Conservation (phyloP, 2,888 invertebrate species). For the Thereva unica region DNA sequence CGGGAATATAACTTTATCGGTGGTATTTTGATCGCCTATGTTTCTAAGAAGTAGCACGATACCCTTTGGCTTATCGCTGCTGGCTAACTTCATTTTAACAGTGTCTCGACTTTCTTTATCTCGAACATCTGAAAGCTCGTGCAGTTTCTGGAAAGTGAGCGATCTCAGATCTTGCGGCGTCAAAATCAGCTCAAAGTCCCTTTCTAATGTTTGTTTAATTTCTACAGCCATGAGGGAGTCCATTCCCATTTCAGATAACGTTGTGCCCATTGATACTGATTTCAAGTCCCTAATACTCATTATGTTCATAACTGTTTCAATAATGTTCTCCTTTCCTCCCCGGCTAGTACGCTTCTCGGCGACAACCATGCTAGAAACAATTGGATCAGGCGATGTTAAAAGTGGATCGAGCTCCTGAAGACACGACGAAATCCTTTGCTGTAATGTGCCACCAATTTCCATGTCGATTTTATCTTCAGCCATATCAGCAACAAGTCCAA, state of each 20-base stretch:
- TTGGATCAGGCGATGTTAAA: slow-evolving; percentile 68
- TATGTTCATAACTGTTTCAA: slow-evolving; percentile 73
- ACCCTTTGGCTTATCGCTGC: slow-evolving; percentile 55
- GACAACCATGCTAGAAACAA: slow-evolving; percentile 83
- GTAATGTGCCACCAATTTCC: slow-evolving; percentile 78
- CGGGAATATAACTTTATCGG: slow-evolving; percentile 62
- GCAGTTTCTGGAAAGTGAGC: slow-evolving; percentile 67
- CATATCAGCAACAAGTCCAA: slow-evolving; percentile 79
- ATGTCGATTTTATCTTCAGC: slow-evolving; percentile 70
- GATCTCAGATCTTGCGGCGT: slow-evolving; percentile 84
- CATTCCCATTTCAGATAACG: slow-evolving; percentile 90
- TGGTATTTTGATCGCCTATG: slow-evolving; percentile 65
- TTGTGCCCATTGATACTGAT: slow-evolving; percentile 70
- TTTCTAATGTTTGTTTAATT: slow-evolving; percentile 88
- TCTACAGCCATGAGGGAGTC: slow-evolving; percentile 98
- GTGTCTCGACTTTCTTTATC: slow-evolving; percentile 48
- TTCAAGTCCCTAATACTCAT: slow-evolving; percentile 72
- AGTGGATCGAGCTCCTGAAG: slow-evolving; percentile 74
- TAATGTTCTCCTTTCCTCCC: slow-evolving; percentile 67
- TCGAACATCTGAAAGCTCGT: slow-evolving; percentile 51
- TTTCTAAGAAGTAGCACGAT: slow-evolving; percentile 65
- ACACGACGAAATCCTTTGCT: slow-evolving; percentile 84
- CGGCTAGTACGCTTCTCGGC: slow-evolving; percentile 76
- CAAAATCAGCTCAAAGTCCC: slow-evolving; percentile 85
- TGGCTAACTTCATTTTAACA: slow-evolving; percentile 52